Base-by-base conservation (phyloP, 2,113 vertebrate genomes). In the Eurystomus gularis region DNA sequence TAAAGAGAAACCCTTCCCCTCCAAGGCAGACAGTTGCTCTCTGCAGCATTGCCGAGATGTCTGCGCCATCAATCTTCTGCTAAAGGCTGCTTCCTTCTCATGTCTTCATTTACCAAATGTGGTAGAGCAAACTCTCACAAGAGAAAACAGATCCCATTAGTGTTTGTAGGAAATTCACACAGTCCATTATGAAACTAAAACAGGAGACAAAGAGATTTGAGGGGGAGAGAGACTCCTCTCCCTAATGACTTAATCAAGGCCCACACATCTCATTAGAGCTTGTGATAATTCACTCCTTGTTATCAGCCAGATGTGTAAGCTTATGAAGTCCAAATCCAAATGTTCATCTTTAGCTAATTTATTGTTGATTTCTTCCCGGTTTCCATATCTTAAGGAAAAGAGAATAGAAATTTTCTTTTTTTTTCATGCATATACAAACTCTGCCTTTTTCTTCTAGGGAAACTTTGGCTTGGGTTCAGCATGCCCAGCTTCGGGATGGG, bases 121-220 rank as follows among this genome's bases (percentile, higher is more conserved):
- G 25, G 39, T 5, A 17, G 61, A 60, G 46, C 26, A 46, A 72
- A 42, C 1, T 70, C 54, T 39, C 75, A 61, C 0, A 3, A 81
- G 40, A 49, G 37, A 70, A 94, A 94, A 42, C 37, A 70, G 40
- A 83, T 51, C 66, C 66, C 46, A 31, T 73, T 39, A 77, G 35
- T 48, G 46, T 89, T 66, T 52, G 82, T 61, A 68, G 68, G 85
- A 93, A 85, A 93, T 80, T 83, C 76, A 81, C 70, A 78, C 79
- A 35, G n/a, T 35, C 71, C 49, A 42, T 96, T 94, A 94, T 9
- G 51, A 80, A 92, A 95, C 87, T 85, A 90, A 85, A 96, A 55
- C 20, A 78, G 54, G 62, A 88, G 88, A 49, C 2, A 0, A 87
- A 91, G 61, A 1, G 1, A 46, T 2, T 25, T 19, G 18, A 44